These are phyloP conservation scores for Rhyzopertha dominica DNA, from an alignment of 1,140 invertebrate species.

Conservation along the genomic window DNA sequence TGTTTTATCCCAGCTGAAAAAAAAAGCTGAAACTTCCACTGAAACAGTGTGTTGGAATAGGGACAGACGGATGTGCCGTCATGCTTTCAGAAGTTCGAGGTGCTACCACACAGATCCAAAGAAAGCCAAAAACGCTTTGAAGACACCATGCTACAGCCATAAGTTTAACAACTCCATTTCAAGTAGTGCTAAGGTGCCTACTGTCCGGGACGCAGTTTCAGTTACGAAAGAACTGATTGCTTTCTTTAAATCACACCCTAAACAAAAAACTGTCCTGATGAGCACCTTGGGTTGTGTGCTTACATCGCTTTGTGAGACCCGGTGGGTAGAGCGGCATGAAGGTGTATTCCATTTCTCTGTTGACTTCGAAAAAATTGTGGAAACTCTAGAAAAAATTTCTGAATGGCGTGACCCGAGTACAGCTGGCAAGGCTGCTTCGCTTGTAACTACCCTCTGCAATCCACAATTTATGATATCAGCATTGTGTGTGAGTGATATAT, in stretches of 20 bases:
- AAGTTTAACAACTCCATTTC: conserved; percentile 2
- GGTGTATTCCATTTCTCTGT: not conserved
- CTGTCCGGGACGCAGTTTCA: not conserved
- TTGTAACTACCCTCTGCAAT: conserved; percentile 1
- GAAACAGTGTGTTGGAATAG: conserved; percentile 2
- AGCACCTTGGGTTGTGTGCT: not conserved
- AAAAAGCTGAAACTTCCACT: not conserved
- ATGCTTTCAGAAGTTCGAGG: conserved; percentile 6
- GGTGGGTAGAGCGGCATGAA: conserved; percentile 7
- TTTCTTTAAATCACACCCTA: conserved; percentile 1
- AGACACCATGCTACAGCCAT: too few relatives aligned
- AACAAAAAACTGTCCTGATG: not conserved
- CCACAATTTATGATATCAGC: conserved; percentile 1
- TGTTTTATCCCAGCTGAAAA: too few relatives aligned
- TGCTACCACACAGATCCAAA: too few relatives aligned
- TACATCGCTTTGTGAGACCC: conserved; percentile 3
- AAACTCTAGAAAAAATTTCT: conserved; percentile 3
- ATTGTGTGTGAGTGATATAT: conserved; percentile 4
- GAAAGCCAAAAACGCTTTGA: too few relatives aligned
- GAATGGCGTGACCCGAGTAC: conserved; percentile 3
- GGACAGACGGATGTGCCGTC: conserved; percentile 4
- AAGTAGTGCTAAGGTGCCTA: not conserved
- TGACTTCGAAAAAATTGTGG: conserved; percentile 2
- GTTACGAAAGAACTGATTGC: conserved; percentile 4
- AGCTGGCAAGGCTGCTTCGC: not conserved